Percentiles rank a stretch among this genome's conserved stretches.
Evolutionary conservation across 2,797 vertebrate genomes (phyloP).

Genomic region (Lophotriccus pileatus): DNA sequence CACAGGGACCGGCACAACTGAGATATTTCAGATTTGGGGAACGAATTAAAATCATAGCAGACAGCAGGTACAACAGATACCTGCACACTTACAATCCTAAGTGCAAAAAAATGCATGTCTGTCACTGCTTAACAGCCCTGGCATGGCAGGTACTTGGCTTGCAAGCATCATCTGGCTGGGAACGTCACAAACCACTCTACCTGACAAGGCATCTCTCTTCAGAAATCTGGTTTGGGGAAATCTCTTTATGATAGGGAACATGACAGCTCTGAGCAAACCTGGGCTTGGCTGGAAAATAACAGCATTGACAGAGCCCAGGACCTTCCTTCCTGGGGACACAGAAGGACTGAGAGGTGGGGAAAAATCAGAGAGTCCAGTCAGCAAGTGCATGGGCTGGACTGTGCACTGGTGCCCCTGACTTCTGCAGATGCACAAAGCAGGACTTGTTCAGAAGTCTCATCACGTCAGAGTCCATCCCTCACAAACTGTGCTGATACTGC

Average conservation of each 20-base stretch:
- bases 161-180: conserved; percentile 13
- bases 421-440: neutral
- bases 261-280: neutral
- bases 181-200: neutral
- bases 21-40: neutral
- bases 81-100: neutral
- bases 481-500: neutral
- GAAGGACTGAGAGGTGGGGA: neutral
- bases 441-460: neutral
- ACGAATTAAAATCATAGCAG: conserved; percentile 10
- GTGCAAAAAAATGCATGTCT: conserved; percentile 7
- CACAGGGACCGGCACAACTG: neutral
- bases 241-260: neutral
- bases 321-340: neutral
- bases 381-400: neutral
- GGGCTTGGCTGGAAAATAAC: neutral
- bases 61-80: conserved; percentile 46
- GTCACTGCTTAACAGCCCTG: neutral
- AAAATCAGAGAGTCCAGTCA: neutral
- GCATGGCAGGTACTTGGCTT: conserved; percentile 31
- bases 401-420: fast-evolving
- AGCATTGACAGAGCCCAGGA: fast-evolving
- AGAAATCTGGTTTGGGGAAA: neutral
- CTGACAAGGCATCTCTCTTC: conserved; percentile 6
- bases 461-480: neutral